These are phyloP conservation scores for Enteromius unitaeniatus DNA, from an alignment of 2,797 vertebrate genomes.

Conservation along the genomic window DNA sequence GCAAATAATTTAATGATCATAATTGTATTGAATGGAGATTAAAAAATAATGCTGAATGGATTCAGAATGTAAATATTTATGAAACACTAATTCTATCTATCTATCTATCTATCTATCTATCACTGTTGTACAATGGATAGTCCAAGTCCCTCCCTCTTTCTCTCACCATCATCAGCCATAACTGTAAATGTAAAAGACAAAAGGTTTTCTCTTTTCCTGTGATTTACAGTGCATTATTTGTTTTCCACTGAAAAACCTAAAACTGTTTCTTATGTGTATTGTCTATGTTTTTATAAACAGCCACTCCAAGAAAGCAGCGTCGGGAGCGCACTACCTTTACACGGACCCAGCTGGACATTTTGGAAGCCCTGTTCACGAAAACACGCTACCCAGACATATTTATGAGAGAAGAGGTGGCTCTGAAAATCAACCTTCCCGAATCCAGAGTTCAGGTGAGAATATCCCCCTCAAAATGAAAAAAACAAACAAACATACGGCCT, in stretches of 20 bases:
- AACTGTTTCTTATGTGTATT: conserved; percentile 14
- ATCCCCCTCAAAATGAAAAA: not conserved
- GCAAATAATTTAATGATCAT: not conserved
- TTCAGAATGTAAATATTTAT: not conserved
- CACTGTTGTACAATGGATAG: not conserved
- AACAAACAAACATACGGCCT: not conserved
- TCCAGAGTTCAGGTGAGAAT: conserved; percentile 92
- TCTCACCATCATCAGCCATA: not conserved
- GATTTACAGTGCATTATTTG: not conserved
- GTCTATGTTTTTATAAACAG: conserved; percentile 61
- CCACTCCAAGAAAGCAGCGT: conserved; percentile 90
- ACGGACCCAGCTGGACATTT: conserved; percentile 93
- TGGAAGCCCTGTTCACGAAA: conserved; percentile 96
- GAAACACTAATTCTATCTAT: not conserved
- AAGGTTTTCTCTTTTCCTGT: not conserved
- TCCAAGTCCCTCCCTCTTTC: not conserved
- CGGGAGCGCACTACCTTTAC: conserved; percentile 96
- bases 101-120: conserved; percentile 38
- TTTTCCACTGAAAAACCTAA: not conserved
- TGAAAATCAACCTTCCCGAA: conserved; percentile 96
- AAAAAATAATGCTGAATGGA: not conserved
- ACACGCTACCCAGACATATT: conserved; percentile 99
- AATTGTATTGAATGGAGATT: not conserved
- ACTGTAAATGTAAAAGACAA: not conserved
- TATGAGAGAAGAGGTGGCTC: conserved; percentile 97